Evolutionary conservation across 1,140 invertebrate genomes (phyloP).

Genomic region (Microvelia longipes): DNA sequence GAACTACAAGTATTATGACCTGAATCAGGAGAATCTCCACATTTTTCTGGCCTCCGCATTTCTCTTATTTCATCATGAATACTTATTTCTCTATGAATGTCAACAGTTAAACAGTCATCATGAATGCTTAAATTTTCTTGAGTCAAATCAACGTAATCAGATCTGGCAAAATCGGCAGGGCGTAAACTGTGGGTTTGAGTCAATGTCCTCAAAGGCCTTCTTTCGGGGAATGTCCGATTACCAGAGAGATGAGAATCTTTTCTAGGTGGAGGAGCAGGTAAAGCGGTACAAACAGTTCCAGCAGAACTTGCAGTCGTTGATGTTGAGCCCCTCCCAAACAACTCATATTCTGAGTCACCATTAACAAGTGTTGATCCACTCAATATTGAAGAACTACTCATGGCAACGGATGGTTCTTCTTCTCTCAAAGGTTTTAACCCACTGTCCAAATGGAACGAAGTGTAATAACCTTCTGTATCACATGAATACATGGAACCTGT

Average conservation of each 20-base stretch:
- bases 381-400: constrained; percentile 44
- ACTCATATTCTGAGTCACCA: constrained; percentile 68
- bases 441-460: constrained; percentile 90
- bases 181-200: constrained; percentile 18
- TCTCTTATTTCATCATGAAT: no score
- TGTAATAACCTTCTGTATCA: constrained; percentile 93
- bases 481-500: constrained; percentile 86
- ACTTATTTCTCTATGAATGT: constrained; percentile 19
- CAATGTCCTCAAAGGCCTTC: constrained; percentile 4
- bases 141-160: constrained; percentile 15
- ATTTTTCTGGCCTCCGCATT: constrained; percentile 20
- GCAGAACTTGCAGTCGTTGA: constrained; percentile 79
- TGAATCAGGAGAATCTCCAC: constrained; percentile 42
- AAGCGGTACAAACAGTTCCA: constrained; percentile 68
- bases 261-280: constrained; percentile 49
- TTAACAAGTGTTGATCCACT: constrained; percentile 30
- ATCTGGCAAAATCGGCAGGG: constrained; percentile 15
- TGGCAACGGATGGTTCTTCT: constrained; percentile 51
- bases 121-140: constrained; percentile 21
- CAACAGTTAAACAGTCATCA: constrained; percentile 18
- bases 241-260: constrained; percentile 39
- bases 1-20: constrained; percentile 66
- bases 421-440: constrained; percentile 72
- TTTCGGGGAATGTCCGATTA: constrained; percentile 16
- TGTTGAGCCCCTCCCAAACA: constrained; percentile 66